Evolutionary conservation across 2,888 invertebrate species (phyloP).

Genomic region (Cheilosia variabilis): DNA sequence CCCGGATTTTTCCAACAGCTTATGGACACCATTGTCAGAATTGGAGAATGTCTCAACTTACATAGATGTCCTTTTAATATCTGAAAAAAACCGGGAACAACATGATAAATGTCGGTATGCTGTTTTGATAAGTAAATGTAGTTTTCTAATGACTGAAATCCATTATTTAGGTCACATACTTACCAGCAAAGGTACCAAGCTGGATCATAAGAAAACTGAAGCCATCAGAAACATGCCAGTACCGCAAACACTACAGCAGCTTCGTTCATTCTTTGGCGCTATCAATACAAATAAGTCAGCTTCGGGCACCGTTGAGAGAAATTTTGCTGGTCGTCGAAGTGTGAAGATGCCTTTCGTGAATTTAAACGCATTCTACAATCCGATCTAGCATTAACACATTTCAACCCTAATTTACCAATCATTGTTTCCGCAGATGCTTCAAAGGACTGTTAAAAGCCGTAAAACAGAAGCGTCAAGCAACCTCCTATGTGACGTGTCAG

Average conservation of each 20-base stretch:
- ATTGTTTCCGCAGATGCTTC: constrained; percentile 26
- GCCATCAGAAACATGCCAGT: constrained; percentile 22
- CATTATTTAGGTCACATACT: constrained; percentile 9
- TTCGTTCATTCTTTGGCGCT: constrained; percentile 42
- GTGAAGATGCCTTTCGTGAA: constrained; percentile 1
- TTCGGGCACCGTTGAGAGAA: constrained; percentile 13
- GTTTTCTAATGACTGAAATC: constrained; percentile 19
- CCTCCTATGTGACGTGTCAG: too few species aligned
- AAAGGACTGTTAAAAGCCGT: neutral
- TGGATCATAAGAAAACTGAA: constrained; percentile 19
- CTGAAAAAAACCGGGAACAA: too few species aligned
- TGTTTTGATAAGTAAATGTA: constrained; percentile 19
- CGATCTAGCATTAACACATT: constrained; percentile 29
- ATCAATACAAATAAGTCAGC: constrained; percentile 26
- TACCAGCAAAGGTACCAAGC: neutral
- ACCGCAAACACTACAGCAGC: constrained; percentile 3
- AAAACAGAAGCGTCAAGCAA: too few species aligned
- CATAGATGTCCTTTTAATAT: too few species aligned
- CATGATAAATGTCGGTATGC: neutral
- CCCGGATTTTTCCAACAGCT: too few species aligned
- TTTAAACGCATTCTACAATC: constrained; percentile 29
- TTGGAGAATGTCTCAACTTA: too few species aligned
- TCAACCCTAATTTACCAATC: constrained; percentile 34
- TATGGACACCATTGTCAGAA: too few species aligned
- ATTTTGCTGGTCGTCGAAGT: constrained; percentile 6